Base-by-base conservation (phyloP, 2,888 invertebrate genomes). In the Dioctria rufipes region DNA sequence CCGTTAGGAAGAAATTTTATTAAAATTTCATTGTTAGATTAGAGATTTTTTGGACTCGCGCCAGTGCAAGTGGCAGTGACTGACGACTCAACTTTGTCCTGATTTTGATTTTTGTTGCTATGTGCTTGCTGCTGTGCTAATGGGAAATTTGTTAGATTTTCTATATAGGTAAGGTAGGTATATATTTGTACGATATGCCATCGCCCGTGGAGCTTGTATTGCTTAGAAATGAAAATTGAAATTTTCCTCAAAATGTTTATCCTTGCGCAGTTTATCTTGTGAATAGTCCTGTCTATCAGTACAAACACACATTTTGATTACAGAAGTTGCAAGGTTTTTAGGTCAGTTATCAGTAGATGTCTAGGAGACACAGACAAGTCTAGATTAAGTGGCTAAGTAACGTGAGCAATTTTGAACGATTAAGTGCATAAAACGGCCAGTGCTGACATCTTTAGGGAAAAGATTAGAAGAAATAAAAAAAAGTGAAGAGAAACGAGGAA, bases 321-420 rank as follows among this genome's bases (percentile, higher is more conserved):
- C 66, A 8, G 67, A 25, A 5, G 43, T 67, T 25, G 67, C 67
- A 67, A 49, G 67, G 42, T 67, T 67, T 67, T 43, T 67, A 46
- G 67, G 67, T n/a, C 66, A 43, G 46, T 46, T 25, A 25, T 25
- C 25, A 25, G 25, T 25, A 25, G 25, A 25, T 25, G 25, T 25
- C 2, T 25, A 25, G 25, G 25, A 25, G 25, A 25, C 25, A 25
- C 1, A 25, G 25, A 25, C 25, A 25, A 25, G 25, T 25, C 25
- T 25, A 25, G 25, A 25, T 25, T 25, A 25, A 25, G 2, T 25
- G 25, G 25, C 25, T 25, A 25, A 25, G 0, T 25, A 25, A 25
- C 25, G 25, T 25, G 25, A 25, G 25, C 25, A 25, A 25, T 25
- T 25, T 25, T 25, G 25, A 25, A 25, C 25, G 25, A 25, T 25